Conservation (phyloP, 2,113 vertebrate species). For the Protobothrops flavoviridis region DNA sequence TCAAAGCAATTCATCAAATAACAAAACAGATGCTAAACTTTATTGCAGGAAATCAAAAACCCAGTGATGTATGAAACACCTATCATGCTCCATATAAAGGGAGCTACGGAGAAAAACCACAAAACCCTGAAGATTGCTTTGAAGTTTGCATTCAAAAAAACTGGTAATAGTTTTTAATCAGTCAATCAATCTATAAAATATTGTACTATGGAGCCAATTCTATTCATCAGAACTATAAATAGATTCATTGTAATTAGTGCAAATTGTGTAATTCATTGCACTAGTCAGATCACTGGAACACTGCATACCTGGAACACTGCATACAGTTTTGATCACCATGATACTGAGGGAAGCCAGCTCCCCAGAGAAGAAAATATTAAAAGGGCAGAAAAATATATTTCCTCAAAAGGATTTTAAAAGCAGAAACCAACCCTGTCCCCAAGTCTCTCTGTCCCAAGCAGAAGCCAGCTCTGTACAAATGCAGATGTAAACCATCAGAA, state of each 20-base stretch:
- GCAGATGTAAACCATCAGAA: too few species aligned
- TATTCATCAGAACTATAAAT: neutral
- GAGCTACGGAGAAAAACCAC: slow-evolving; percentile 22
- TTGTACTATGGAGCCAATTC: neutral
- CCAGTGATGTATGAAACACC: slow-evolving; percentile 50
- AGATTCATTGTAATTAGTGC: neutral
- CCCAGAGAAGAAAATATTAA: too few species aligned
- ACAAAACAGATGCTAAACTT: slow-evolving; percentile 75
- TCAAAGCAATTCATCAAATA: slow-evolving; percentile 75
- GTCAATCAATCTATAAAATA: slow-evolving; percentile 5
- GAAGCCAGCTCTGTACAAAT: too few species aligned
- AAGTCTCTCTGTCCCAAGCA: too few species aligned
- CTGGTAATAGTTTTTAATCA: slow-evolving; percentile 30
- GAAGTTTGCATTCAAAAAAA: neutral
- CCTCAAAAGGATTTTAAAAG: too few species aligned
- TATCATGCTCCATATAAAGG: slow-evolving; percentile 38
- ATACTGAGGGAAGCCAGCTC: neutral
- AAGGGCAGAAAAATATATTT: too few species aligned
- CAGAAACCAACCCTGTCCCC: too few species aligned
- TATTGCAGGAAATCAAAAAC: slow-evolving; percentile 66
- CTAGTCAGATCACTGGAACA: neutral
- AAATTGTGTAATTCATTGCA: neutral
- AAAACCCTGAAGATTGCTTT: neutral
- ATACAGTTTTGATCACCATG: neutral
- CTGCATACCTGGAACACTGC: neutral